Base-by-base conservation (phyloP, 1,140 invertebrate genomes). In the Caenorhabditis latens region DNA sequence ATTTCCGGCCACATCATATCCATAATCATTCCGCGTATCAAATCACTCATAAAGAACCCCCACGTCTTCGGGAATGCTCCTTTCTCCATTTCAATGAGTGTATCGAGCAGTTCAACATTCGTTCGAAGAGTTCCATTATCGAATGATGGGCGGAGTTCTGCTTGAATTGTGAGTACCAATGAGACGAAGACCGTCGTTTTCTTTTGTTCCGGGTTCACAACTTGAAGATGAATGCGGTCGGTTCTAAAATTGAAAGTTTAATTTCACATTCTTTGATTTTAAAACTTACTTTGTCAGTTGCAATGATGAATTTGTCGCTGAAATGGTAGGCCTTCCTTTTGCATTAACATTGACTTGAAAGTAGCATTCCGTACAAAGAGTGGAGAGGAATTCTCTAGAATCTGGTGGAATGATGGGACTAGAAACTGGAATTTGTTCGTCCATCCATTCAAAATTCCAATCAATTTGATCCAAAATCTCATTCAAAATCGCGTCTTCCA, bases 1-100 rank as follows among this genome's bases (percentile, higher is more conserved):
- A 92, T 84, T 46, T 86, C 88, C 9, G 91, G 91, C 92, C 92
- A 92, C 19, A 92, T 90, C 46, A 92, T 90, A 61, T 92, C 92
- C 86, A 90, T 88, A 53, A 92, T 90, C 92, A 92, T 91, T 61
- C 90, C 91, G 83, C 90, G 84, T 19, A 92, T 90, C 19, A 92
- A 83, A 87, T 92, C 92, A 63, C 91, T 89, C 58, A 92, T 90
- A 57, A 92, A 90, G 11, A 85, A 50, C 50, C 87, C 90, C 90
- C 91, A 92, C 21, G 61, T 84, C 24, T 84, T 83, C 9, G 91
- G 91, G 61, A 92, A 92, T 24, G 91, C 91, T 32, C 91, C 91
- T 24, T 88, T 83, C 83, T 90, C 88, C 90, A 92, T 91, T 48
- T 88, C 63, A 86, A 92, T 91, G 32, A 86, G 46, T 5, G 90